Evolutionary conservation across 1,140 invertebrate genomes (phyloP), one percentile per base, ranked within the genome.

Genomic region (Formica selysi): DNA sequence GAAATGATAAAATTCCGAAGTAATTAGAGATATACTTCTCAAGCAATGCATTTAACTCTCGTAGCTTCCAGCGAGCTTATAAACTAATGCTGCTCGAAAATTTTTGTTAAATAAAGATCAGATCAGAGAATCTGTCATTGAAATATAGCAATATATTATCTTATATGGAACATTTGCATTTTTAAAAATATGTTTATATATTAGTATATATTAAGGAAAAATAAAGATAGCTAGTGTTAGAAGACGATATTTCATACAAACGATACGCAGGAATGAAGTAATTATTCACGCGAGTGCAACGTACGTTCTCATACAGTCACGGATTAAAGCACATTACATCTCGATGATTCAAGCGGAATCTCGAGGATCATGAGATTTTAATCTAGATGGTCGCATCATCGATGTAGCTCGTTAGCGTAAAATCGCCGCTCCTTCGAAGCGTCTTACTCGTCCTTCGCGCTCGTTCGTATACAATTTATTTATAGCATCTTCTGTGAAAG

Each of bases 391-490:
- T 41, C 6, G 16, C n/a, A 10, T 8, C 26, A 19, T 54, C 62
- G 26, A 65, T 26, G 4, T 54, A 26, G 10, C 13, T 73, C 54
- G 57, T 83, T 74, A 83, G 54, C 38, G 4, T 57, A 8, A 26
- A 59, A 71, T 81, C 11, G 36, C 32, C 44, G 16, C 65, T 57
- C 19, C 19, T 51, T 8, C 68, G 68, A 48, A 8, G 26, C 44
- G 22, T 16, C 29, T 73, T 59, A 57, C 19, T 59, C 36, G 16
- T 32, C 2, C 19, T 1, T n/a, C 16, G 57, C 44, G 48, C 32
- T 71, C 16, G 8, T 73, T 61, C 22, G 8, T 74, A 61, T 4
- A 73, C 38, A 73, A 61, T 74, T 73, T 81, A 81, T 81, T 81
- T 73, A 73, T 61, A 61, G 26, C 13, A n/a, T 65, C 22, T 57